Conservation (phyloP, 2,797 vertebrate genomes). For the Onychomys leucogaster region DNA sequence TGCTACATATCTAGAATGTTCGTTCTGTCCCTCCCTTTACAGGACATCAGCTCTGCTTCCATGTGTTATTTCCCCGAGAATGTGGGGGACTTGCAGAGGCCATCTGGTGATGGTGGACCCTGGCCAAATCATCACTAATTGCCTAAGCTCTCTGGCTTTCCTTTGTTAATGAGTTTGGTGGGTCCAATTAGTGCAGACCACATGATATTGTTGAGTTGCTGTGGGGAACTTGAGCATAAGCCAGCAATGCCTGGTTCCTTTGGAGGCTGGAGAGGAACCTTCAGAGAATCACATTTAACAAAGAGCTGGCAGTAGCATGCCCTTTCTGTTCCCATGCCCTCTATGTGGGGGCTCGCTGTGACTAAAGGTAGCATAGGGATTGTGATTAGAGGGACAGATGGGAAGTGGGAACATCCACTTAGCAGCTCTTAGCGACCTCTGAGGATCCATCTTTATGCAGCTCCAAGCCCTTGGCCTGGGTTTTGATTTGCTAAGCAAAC, state of each 20-base stretch:
- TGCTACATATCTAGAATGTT: background rate
- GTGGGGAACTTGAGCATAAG: conserved; percentile 13
- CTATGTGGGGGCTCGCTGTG: conserved; percentile 19
- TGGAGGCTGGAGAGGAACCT: conserved; percentile 12
- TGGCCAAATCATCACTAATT: conserved; percentile 75
- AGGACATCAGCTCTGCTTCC: conserved; percentile 41
- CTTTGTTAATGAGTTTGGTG: conserved; percentile 24
- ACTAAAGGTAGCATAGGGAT: conserved; percentile 14
- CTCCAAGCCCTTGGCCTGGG: background rate
- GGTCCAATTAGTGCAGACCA: conserved; percentile 33
- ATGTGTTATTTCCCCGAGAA: conserved; percentile 57
- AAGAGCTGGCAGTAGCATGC: background rate
- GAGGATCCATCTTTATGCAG: conserved; percentile 18
- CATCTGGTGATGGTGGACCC: conserved; percentile 77
- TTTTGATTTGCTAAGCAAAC: conserved; percentile 58
- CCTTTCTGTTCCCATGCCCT: background rate
- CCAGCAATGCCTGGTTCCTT: background rate
- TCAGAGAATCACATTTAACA: background rate
- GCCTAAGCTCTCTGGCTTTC: conserved; percentile 31
- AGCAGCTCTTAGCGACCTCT: conserved; percentile 8
- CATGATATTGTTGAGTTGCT: conserved; percentile 7
- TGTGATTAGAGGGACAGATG: conserved; percentile 65
- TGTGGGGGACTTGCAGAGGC: background rate
- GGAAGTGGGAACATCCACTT: background rate
- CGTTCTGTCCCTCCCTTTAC: background rate